These are phyloP conservation scores for Gila orcuttii DNA, from an alignment of 2,113 vertebrate genomes.

Conservation along the genomic window DNA sequence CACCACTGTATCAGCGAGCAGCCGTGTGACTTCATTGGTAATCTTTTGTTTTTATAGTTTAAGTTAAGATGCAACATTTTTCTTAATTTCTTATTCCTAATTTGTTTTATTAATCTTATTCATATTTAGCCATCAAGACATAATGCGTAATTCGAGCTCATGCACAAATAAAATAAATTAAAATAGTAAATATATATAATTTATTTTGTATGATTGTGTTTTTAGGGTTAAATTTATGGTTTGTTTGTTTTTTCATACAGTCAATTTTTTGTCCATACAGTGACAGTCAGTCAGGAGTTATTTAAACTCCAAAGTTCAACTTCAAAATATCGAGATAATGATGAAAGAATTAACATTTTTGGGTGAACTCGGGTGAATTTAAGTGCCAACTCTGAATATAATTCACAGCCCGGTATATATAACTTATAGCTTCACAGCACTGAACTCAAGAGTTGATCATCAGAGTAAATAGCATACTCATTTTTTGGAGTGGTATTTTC, in stretches of 20 bases:
- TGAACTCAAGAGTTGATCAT: neutral
- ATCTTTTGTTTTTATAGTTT: neutral
- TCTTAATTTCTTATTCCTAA: neutral
- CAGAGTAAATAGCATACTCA: constrained; percentile 1
- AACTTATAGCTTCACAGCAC: neutral
- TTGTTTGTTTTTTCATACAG: too few species aligned
- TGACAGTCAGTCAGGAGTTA: too few species aligned
- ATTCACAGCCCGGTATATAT: neutral
- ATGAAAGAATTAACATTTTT: neutral
- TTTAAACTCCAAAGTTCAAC: too few species aligned
- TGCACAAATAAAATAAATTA: neutral
- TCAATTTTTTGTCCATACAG: too few species aligned
- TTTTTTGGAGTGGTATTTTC: neutral
- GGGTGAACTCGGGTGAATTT: neutral
- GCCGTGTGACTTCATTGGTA: neutral
- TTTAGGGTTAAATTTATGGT: too few species aligned
- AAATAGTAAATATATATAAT: neutral
- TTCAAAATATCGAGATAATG: neutral
- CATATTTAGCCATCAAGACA: neutral
- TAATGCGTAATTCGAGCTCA: neutral
- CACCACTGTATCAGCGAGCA: neutral
- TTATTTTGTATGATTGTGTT: too few species aligned
- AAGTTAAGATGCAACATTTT: neutral
- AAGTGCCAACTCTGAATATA: neutral
- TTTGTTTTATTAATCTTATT: neutral